Conservation (phyloP, 2,888 invertebrate species). For the Cerceris ruficornis region DNA sequence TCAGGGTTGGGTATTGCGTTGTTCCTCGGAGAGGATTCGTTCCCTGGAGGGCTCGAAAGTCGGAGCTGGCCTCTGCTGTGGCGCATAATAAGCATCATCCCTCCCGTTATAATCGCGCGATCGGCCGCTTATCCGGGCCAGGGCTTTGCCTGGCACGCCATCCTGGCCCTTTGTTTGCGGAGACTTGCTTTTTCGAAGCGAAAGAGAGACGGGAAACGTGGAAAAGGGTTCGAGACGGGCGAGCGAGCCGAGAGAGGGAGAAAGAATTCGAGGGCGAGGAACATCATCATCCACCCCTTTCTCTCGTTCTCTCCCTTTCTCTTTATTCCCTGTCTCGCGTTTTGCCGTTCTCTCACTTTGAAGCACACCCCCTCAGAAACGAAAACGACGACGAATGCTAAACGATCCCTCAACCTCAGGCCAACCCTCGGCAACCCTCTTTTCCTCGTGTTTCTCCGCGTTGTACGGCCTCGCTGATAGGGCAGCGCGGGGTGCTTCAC, state of each 20-base stretch:
- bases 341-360: constrained; percentile 19
- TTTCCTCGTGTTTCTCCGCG: constrained; percentile 63
- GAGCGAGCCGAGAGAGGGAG: constrained; percentile 24
- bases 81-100: constrained; percentile 74
- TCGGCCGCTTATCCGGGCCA: constrained; percentile 69
- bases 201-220: constrained; percentile 42
- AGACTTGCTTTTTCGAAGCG: constrained; percentile 66
- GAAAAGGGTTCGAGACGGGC: constrained; percentile 38
- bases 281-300: constrained; percentile 58
- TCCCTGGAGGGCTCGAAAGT: constrained; percentile 49
- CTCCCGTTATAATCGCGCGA: constrained; percentile 76
- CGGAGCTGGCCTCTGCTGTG: constrained; percentile 48
- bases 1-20: constrained; percentile 38
- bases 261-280: constrained; percentile 38
- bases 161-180: constrained; percentile 71
- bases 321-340: constrained; percentile 7
- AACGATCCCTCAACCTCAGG: constrained; percentile 76
- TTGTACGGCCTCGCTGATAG: constrained; percentile 69
- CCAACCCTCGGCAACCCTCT: constrained; percentile 71
- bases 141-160: constrained; percentile 68
- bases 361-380: constrained; percentile 55
- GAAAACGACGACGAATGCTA: constrained; percentile 75
- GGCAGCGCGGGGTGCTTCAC: constrained; percentile 51
- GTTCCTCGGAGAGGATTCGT: constrained; percentile 50
- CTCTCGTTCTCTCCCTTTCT: constrained; percentile 9